phyloP scores from a whole-genome alignment of 2,113 vertebrate genomes.

The Budorcas taxicolor region DNA sequence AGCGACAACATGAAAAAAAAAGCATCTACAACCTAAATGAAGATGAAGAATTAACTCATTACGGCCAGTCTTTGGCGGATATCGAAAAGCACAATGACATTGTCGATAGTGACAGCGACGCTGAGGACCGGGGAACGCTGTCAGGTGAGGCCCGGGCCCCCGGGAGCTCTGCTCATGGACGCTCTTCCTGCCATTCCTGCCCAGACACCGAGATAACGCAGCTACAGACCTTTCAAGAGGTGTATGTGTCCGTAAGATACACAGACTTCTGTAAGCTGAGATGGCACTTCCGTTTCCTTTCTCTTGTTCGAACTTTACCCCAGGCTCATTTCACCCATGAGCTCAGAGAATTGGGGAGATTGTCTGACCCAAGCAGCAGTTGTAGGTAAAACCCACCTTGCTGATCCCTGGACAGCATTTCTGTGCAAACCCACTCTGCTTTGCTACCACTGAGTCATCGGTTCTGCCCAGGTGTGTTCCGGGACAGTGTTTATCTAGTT shows the following conservation, averaged over 20 bases:
- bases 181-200: background rate
- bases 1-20: constrained; percentile 90
- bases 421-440: background rate
- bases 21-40: constrained; percentile 94
- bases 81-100: constrained; percentile 90
- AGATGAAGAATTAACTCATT: constrained; percentile 96
- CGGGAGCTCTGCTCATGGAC: fast-evolving
- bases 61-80: constrained; percentile 94
- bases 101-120: constrained; percentile 90
- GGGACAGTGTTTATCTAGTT: background rate
- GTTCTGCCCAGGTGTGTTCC: background rate
- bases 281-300: background rate
- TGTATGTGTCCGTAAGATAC: fast-evolving
- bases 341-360: background rate
- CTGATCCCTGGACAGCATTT: background rate
- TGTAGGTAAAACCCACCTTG: background rate
- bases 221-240: background rate
- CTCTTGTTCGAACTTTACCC: background rate
- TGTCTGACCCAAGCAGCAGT: fast-evolving
- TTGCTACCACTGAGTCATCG: fast-evolving
- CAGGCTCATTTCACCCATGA: background rate
- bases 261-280: background rate
- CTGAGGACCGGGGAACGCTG: constrained; percentile 87
- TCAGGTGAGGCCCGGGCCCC: constrained; percentile 82
- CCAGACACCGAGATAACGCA: background rate